Conservation (phyloP, 1,140 invertebrate species). For the Paracyclopina nana region DNA sequence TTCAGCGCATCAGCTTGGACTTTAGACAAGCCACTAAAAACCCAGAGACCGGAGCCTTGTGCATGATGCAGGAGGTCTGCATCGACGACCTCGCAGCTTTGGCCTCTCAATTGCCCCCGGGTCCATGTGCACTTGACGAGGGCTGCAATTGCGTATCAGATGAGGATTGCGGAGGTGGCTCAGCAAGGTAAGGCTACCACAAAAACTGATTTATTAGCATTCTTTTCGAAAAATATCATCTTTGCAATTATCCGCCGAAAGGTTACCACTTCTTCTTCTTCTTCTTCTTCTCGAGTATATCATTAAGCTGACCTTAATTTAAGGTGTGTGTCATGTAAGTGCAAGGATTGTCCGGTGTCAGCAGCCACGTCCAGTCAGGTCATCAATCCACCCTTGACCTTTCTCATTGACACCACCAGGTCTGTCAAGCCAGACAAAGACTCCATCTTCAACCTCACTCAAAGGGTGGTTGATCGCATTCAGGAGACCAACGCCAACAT, state of each 20-base stretch:
- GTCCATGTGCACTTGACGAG: neutral
- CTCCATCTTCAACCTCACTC: slow-evolving; percentile 17
- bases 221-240: too few relatives aligned
- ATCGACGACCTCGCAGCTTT: neutral
- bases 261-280: too few relatives aligned
- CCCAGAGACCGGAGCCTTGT: slow-evolving; percentile 1
- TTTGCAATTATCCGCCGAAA: too few relatives aligned
- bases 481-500: slow-evolving; percentile 16
- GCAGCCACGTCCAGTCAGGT: neutral
- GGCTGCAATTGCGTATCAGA: neutral
- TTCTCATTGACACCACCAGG: slow-evolving; percentile 12
- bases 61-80: slow-evolving; percentile 6
- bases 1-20: slow-evolving; percentile 2
- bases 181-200: too few relatives aligned
- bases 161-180: neutral
- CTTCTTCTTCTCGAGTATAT: too few relatives aligned
- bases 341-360: slow-evolving; percentile 10
- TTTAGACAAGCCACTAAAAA: neutral
- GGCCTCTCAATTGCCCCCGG: neutral
- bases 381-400: slow-evolving; percentile 11
- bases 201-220: too few relatives aligned
- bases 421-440: slow-evolving; percentile 16
- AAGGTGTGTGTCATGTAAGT: slow-evolving; percentile 1
- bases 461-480: slow-evolving; percentile 17
- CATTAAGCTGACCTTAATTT: too few relatives aligned